Evolutionary conservation across 2,797 vertebrate genomes (phyloP), one percentile per base, ranked within the genome.

Genomic region (Syndactyla subalaris): DNA sequence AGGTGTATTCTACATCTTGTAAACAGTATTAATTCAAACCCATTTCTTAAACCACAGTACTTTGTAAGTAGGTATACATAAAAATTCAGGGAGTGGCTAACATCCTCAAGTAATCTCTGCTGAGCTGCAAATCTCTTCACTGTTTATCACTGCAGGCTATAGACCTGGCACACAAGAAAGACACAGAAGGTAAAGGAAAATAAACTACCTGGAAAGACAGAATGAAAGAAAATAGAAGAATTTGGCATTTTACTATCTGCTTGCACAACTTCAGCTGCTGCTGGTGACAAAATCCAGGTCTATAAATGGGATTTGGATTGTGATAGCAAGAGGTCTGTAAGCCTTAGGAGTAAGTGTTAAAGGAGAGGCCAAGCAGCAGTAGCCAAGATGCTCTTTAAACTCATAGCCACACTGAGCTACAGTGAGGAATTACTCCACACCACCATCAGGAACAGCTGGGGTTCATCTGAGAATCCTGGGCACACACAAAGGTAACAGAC

Each of bases 401-500:
- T 65, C 45, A 43, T 0, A 14, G 46, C 21, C 22, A 34, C 26
- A 10, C 2, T 12, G 30, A 78, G 49, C 23, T 57, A 12, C 4
- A 3, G 46, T 29, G 62, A 79, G 30, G 38, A 91, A 63, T n/a
- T 43, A 70, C 21, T 73, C 32, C 45, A 45, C 23, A 38, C 14
- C 52, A 32, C 34, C 65, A 49, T 29, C 2, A 7, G 30, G 22
- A 88, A 72, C 18, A 85, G 58, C 11, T 0, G n/a, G 43, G 54
- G 19, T 43, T 87, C 45, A 74, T 38, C 30, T 4, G 16, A 76
- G 71, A 75, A 62, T 84, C 93, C 83, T 89, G 94, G 94, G 94
- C 88, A 52, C 65, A 92, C 82, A 95, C 84, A 86, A 82, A 89
- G 32, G 26, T 95, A 94, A 95, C 92, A 96, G 95, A 83, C 24